Conservation (phyloP, 1,140 invertebrate genomes). For the Bombus huntii region DNA sequence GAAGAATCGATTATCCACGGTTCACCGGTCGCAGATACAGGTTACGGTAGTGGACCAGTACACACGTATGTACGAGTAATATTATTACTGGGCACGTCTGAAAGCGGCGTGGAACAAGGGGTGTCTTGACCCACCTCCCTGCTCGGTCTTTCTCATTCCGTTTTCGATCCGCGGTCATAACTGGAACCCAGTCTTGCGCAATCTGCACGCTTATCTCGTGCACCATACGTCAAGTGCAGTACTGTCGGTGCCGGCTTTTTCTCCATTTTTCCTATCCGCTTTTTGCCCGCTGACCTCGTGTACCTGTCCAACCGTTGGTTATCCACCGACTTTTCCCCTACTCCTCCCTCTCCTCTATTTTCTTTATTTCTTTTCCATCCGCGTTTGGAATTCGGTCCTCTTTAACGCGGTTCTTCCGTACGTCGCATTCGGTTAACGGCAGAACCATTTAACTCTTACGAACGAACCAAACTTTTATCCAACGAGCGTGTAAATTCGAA, state of each 20-base stretch:
- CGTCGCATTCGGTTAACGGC: neutral
- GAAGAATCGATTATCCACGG: slow-evolving; percentile 48
- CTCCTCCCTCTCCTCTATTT: neutral
- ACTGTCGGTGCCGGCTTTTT: slow-evolving; percentile 32
- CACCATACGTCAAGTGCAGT: slow-evolving; percentile 56
- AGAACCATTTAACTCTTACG: neutral
- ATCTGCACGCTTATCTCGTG: slow-evolving; percentile 63
- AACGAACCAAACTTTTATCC: neutral
- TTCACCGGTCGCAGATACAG: slow-evolving; percentile 3
- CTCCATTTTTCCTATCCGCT: slow-evolving; percentile 45
- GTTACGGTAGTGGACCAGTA: neutral
- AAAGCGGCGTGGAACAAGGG: neutral
- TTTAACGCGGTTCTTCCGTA: slow-evolving; percentile 4
- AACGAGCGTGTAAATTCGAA: neutral
- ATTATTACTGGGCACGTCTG: slow-evolving; percentile 32
- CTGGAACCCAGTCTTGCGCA: slow-evolving; percentile 36
- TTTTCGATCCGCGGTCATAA: slow-evolving; percentile 49
- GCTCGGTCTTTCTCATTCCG: neutral
- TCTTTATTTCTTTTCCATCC: neutral
- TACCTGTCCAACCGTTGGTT: slow-evolving; percentile 45
- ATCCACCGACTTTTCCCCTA: slow-evolving; percentile 32
- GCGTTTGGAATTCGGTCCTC: neutral
- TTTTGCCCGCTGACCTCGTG: slow-evolving; percentile 42
- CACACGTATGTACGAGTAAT: slow-evolving; percentile 3
- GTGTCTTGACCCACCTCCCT: slow-evolving; percentile 39